A percentile compares a stretch with the other conserved stretches of the same genome.
Conservation (phyloP, 2,113 vertebrate genomes). For the Proteles cristata region DNA sequence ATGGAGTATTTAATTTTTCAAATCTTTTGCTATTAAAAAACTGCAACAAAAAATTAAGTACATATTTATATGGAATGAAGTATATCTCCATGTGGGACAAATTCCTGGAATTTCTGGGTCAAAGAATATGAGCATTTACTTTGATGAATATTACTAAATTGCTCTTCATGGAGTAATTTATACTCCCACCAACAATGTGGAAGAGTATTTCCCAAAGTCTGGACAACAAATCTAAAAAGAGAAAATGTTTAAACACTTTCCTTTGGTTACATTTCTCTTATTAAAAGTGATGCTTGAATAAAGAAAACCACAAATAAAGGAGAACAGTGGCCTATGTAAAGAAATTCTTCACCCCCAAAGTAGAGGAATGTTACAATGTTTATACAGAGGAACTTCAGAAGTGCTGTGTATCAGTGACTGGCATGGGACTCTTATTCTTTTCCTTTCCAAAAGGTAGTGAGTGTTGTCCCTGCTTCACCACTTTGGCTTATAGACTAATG, state of each 20-base stretch:
- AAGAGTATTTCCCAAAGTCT: neutral
- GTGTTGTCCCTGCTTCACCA: neutral
- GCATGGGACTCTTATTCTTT: neutral
- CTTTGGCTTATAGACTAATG: neutral
- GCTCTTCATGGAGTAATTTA: neutral
- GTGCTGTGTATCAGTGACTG: neutral
- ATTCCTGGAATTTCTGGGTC: neutral
- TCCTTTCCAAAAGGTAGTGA: neutral
- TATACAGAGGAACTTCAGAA: neutral
- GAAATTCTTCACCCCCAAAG: neutral
- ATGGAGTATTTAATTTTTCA: neutral
- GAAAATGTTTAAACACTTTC: neutral
- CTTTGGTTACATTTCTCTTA: conserved; percentile 16
- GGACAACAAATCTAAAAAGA: neutral
- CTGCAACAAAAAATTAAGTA: neutral
- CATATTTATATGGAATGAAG: neutral
- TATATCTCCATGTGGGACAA: neutral
- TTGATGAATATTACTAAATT: neutral
- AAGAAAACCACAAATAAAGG: neutral
- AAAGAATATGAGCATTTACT: conserved; percentile 23
- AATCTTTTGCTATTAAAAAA: conserved; percentile 3
- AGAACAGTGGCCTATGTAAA: conserved; percentile 4
- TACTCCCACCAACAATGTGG: neutral
- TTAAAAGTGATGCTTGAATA: neutral
- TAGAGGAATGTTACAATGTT: neutral